These are phyloP conservation scores for Lepisosteus osseus DNA, from an alignment of 2,113 vertebrate species.

Conservation along the genomic window DNA sequence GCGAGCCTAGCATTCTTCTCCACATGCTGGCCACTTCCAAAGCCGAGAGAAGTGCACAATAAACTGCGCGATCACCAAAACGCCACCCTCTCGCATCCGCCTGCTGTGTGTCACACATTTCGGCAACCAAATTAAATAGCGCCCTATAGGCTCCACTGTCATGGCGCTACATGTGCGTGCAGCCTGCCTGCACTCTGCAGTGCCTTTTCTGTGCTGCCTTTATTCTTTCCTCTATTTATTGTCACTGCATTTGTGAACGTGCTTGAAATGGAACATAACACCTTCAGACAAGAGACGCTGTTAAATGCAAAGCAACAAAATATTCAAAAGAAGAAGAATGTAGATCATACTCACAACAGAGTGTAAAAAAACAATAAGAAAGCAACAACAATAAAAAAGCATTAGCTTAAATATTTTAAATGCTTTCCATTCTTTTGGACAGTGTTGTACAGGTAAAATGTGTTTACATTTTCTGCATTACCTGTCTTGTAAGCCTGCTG, in stretches of 20 bases:
- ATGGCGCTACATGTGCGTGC: background rate
- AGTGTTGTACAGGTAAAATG: slow-evolving; percentile 45
- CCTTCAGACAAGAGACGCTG: background rate
- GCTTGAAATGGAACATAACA: slow-evolving; percentile 12
- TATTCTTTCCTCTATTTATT: background rate
- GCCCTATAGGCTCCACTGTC: background rate
- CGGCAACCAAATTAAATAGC: too few species aligned
- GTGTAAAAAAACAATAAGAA: slow-evolving; percentile 60
- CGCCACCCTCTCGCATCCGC: too few species aligned
- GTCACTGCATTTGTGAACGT: slow-evolving; percentile 2
- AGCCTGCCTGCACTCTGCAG: background rate
- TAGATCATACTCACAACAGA: slow-evolving; percentile 29
- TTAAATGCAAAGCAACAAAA: slow-evolving; percentile 21
- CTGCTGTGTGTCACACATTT: too few species aligned
- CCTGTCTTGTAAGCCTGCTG: slow-evolving; percentile 57
- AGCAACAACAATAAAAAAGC: slow-evolving; percentile 39
- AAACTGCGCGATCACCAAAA: too few species aligned
- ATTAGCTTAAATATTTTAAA: slow-evolving; percentile 68
- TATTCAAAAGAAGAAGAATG: slow-evolving; percentile 44
- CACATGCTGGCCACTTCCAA: too few species aligned
- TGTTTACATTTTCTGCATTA: slow-evolving; percentile 25
- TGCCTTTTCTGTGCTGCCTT: background rate
- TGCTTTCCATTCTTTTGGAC: slow-evolving; percentile 45
- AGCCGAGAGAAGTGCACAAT: too few species aligned
- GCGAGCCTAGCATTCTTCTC: too few species aligned